Conservation (phyloP, 2,888 invertebrate species). For the Reticulitermes lucifugus region DNA sequence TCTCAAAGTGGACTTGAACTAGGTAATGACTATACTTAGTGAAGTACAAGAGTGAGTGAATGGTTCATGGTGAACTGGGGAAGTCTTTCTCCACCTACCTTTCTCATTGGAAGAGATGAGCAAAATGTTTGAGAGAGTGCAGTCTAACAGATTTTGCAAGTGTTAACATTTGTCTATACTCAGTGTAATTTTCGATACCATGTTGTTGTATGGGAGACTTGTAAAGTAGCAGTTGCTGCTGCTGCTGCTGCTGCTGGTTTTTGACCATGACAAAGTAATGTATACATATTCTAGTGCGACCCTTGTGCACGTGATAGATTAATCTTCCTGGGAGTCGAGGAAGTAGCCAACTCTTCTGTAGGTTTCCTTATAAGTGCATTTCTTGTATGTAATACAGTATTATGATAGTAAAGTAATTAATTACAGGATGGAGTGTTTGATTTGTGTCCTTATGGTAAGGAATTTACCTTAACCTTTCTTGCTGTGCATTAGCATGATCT, state of each 20-base stretch:
- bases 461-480: background rate
- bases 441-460: background rate
- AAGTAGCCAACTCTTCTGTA: conserved; percentile 78
- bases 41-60: conserved; percentile 51
- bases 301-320: conserved; percentile 58
- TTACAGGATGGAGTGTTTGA: conserved; percentile 13
- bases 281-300: conserved; percentile 54
- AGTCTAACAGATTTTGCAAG: conserved; percentile 50
- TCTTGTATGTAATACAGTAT: conserved; percentile 93
- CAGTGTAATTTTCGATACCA: conserved; percentile 46
- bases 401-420: conserved; percentile 70
- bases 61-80: conserved; percentile 54
- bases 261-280: conserved; percentile 48
- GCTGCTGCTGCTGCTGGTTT: conserved; percentile 32
- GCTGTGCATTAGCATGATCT: background rate
- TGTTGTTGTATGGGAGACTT: conserved; percentile 41
- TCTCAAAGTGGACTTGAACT: conserved; percentile 42
- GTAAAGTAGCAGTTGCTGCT: conserved; percentile 40
- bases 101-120: conserved; percentile 57
- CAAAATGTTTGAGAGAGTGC: conserved; percentile 51
- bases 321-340: conserved; percentile 54
- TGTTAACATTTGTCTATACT: conserved; percentile 47
- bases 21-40: conserved; percentile 49
- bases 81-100: conserved; percentile 56
- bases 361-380: conserved; percentile 90